Evolutionary conservation across 2,797 vertebrate genomes (phyloP), one percentile per base, ranked within the genome.

Genomic region (Numenius phaeopus): DNA sequence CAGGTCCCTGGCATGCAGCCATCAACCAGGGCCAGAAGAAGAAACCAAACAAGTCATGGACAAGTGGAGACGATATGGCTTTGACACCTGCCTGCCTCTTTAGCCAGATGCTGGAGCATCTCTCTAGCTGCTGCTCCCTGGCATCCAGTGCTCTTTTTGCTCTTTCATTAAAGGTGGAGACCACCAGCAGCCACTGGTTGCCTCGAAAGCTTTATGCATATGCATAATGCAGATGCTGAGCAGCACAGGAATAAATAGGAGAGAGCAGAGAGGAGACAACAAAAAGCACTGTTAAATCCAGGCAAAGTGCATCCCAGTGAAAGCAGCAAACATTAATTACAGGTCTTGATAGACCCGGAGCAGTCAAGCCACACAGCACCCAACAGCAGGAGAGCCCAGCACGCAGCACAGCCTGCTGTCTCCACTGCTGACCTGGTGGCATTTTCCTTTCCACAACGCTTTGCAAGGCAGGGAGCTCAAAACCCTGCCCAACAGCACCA

Each of bases 401-500:
- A 2, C 2, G 5, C 64, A 77, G 83, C 42, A 7, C 42, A 80
- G 73, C 44, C 64, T 3, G 9, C 65, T 23, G 22, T 4, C 70
- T n/a, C 39, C 23, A 15, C 59, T 5, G 8, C 59, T 54, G 59
- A 34, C 59, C 83, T 0, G 0, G 29, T 34, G 42, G 50, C 55
- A 29, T 54, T 86, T 66, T 37, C n/a, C 37, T 62, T 49, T 87
- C 77, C 39, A 9, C 0, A 0, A 24, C 49, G 27, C 32, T 67
- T 40, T 34, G 49, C 10, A 9, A 9, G 83, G 46, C 79, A 75
- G 34, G 42, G n/a, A 49, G 40, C 66, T 44, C 54, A 40, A 37
- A 46, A 52, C 64, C 37, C 67, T 69, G 58, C 67, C 55, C 1
- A 0, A 19, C 1, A 0, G 47, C 11, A 1, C 42, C 10, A 7